These are phyloP conservation scores for Carcharodon carcharias DNA, from an alignment of 2,797 vertebrate species.

Conservation along the genomic window DNA sequence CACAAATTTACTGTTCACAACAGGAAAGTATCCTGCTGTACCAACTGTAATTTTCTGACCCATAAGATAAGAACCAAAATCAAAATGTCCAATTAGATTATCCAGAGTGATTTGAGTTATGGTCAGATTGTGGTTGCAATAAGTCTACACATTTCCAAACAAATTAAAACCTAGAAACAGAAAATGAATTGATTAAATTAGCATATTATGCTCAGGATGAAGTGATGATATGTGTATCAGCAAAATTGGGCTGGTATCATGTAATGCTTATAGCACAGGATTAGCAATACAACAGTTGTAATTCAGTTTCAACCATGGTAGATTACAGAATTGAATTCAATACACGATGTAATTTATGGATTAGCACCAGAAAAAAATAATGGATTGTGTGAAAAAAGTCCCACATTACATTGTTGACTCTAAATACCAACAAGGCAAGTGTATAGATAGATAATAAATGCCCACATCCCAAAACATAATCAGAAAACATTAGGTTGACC, in stretches of 20 bases:
- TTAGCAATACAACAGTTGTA: not conserved
- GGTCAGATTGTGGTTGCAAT: not conserved
- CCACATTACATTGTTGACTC: too few species aligned
- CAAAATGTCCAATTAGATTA: not conserved
- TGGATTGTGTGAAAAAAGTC: too few species aligned
- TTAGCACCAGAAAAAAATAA: too few species aligned
- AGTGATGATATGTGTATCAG: not conserved
- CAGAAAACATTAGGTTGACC: not conserved
- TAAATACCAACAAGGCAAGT: too few species aligned
- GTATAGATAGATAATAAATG: not conserved
- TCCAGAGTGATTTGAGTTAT: not conserved
- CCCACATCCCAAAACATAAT: not conserved
- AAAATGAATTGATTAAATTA: not conserved
- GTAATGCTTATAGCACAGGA: not conserved
- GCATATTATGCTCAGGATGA: not conserved
- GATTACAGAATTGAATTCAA: too few species aligned
- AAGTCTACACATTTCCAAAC: not conserved
- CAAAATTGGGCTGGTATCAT: not conserved
- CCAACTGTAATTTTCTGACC: conserved; percentile 43
- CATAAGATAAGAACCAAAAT: conserved; percentile 35
- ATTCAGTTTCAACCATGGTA: too few species aligned
- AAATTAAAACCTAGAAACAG: not conserved
- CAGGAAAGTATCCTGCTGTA: conserved; percentile 51
- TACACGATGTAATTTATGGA: too few species aligned
- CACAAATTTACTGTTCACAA: conserved; percentile 49